A percentile compares a stretch with the other conserved stretches of the same genome.
Conservation (phyloP, 2,797 vertebrate species). For the Ceryle rudis region DNA sequence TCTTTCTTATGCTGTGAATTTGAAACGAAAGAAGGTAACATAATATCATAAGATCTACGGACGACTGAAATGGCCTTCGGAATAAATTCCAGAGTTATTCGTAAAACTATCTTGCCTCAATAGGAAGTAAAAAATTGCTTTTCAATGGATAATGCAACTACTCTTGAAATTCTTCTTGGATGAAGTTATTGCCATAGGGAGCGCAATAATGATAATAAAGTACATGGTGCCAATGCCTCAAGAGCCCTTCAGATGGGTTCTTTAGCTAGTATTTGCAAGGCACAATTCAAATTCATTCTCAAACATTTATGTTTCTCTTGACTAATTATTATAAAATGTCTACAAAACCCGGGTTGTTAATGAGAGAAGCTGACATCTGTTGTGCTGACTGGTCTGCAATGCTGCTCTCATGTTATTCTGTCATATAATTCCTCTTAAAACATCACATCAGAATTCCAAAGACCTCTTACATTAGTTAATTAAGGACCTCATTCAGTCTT, state of each 20-base stretch:
- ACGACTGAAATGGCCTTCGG: constrained; percentile 28
- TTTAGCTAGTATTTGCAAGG: neutral
- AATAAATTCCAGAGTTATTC: constrained; percentile 24
- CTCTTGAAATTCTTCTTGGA: constrained; percentile 17
- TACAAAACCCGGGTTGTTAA: neutral
- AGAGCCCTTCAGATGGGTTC: neutral
- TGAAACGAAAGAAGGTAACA: constrained; percentile 45
- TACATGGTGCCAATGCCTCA: neutral
- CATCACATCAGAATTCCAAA: neutral
- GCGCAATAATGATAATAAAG: constrained; percentile 25
- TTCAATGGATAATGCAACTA: constrained; percentile 22
- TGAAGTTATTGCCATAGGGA: neutral
- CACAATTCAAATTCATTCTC: neutral
- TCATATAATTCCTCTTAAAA: neutral
- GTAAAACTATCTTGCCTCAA: constrained; percentile 28
- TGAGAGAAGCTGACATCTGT: neutral
- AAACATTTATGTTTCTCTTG: neutral
- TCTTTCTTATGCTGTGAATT: constrained; percentile 34
- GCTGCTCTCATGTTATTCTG: neutral
- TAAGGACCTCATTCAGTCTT: neutral
- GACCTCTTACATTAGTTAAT: neutral
- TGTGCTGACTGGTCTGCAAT: neutral
- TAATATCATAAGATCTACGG: constrained; percentile 50
- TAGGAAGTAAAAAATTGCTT: constrained; percentile 35
- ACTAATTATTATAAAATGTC: neutral